These are phyloP conservation scores for Neuroscelio doddi DNA, from an alignment of 2,888 invertebrate genomes.

Conservation along the genomic window DNA sequence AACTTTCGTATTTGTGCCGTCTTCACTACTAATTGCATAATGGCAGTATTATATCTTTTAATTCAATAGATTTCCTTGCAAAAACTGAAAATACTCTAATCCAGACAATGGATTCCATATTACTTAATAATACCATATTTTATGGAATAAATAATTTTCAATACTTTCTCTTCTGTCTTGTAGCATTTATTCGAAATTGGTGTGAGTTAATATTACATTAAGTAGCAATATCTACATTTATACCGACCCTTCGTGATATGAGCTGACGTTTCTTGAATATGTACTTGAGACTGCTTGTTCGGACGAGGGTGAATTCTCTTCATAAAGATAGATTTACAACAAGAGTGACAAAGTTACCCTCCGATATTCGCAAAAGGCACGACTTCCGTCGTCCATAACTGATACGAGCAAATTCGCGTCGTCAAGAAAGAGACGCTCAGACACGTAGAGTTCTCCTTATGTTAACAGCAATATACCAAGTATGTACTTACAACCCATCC, in stretches of 20 bases:
- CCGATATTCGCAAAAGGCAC: slow-evolving; percentile 37
- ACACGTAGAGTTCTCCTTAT: slow-evolving; percentile 41
- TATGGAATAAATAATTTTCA: background rate
- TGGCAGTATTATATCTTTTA: slow-evolving; percentile 51
- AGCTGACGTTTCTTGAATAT: slow-evolving; percentile 40
- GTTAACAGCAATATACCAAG: too few relatives aligned
- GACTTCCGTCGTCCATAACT: slow-evolving; percentile 33
- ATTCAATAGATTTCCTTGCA: slow-evolving; percentile 41
- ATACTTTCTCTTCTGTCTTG: background rate
- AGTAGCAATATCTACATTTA: slow-evolving; percentile 39
- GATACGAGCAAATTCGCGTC: slow-evolving; percentile 40
- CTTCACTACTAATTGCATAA: slow-evolving; percentile 52
- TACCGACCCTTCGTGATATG: slow-evolving; percentile 19
- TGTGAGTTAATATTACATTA: slow-evolving; percentile 39
- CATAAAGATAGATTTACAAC: slow-evolving; percentile 50
- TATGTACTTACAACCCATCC: too few relatives aligned
- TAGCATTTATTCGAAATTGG: slow-evolving; percentile 32
- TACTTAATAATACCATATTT: too few relatives aligned
- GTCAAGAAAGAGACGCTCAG: slow-evolving; percentile 39
- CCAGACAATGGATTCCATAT: too few relatives aligned
- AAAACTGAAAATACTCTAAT: background rate
- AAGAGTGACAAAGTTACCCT: slow-evolving; percentile 47
- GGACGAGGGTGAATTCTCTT: slow-evolving; percentile 48
- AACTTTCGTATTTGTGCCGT: slow-evolving; percentile 44
- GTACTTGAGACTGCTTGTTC: slow-evolving; percentile 43